These are phyloP conservation scores for Conistra vaccinii DNA, from an alignment of 2,888 invertebrate species.

Conservation along the genomic window DNA sequence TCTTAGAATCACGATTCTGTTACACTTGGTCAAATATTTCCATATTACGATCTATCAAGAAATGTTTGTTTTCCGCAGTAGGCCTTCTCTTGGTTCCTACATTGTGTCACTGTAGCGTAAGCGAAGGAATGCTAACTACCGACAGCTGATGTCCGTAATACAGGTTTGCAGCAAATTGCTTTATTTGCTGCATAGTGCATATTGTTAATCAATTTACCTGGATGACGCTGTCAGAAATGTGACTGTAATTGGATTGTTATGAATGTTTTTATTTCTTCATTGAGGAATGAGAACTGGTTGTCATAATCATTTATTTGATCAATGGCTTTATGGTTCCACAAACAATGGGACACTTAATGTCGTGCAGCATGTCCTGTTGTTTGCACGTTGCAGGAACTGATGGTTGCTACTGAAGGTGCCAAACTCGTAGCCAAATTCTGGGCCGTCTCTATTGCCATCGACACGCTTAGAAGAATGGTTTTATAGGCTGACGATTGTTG, in stretches of 20 bases:
- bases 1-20: background rate
- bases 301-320: conserved; percentile 1
- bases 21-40: background rate
- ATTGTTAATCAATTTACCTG: conserved; percentile 53
- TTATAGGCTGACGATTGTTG: no score
- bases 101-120: background rate
- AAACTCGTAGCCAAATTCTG: background rate
- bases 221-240: conserved; percentile 40
- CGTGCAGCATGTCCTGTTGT: background rate
- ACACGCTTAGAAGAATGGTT: no score
- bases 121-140: conserved; percentile 54
- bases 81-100: conserved; percentile 22
- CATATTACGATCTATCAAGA: background rate
- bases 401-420: background rate
- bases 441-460: background rate
- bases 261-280: conserved; percentile 11
- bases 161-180: conserved; percentile 59
- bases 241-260: conserved; percentile 28
- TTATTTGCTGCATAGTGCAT: conserved; percentile 52
- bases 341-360: background rate
- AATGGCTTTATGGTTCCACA: background rate
- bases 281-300: background rate
- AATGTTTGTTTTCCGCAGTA: background rate
- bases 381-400: background rate
- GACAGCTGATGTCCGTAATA: conserved; percentile 56